phyloP scores from a whole-genome alignment of 2,113 vertebrate genomes.

The Zapornia atra region DNA sequence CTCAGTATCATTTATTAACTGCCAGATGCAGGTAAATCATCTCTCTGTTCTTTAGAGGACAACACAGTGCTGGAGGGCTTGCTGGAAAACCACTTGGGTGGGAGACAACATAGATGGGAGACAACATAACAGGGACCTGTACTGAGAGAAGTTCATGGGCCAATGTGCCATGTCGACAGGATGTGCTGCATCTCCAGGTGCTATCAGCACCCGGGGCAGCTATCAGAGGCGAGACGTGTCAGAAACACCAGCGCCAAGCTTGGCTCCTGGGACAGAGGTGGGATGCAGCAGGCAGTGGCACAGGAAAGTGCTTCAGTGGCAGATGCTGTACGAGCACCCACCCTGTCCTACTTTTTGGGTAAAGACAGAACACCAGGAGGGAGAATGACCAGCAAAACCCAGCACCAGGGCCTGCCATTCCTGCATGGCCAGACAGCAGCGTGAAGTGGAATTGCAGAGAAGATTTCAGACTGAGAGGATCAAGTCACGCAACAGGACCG shows the following conservation, averaged over 20 bases:
- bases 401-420: background rate
- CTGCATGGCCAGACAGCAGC: fast-evolving
- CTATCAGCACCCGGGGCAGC: background rate
- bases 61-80: background rate
- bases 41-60: background rate
- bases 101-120: background rate
- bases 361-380: background rate
- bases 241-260: background rate
- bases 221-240: fast-evolving
- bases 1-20: background rate
- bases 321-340: background rate
- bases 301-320: fast-evolving
- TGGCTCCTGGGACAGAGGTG: background rate
- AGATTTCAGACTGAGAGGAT: no score
- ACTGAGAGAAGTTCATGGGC: background rate
- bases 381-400: background rate
- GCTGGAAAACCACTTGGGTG: background rate
- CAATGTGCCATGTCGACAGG: fast-evolving
- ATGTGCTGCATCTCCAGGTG: background rate
- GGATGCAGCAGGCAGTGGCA: background rate
- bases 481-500: fast-evolving
- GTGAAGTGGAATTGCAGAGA: fast-evolving
- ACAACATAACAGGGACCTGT: background rate
- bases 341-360: background rate
- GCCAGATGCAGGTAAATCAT: background rate